Conservation (phyloP, 2,888 invertebrate species). For the Drosophila mulleri region DNA sequence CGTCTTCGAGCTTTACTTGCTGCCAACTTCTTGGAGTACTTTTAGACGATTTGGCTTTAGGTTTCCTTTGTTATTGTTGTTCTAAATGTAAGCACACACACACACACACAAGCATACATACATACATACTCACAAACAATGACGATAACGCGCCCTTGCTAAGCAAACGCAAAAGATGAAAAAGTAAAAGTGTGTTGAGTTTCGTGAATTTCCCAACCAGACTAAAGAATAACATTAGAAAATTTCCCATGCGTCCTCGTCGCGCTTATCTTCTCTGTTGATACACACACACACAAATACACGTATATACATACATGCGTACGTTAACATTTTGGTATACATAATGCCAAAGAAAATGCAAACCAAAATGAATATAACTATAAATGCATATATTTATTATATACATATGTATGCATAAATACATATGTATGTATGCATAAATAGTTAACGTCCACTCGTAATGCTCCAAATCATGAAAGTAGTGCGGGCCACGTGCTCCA, state of each 20-base stretch:
- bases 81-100: slow-evolving; percentile 39
- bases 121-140: slow-evolving; percentile 5
- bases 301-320: slow-evolving; percentile 8
- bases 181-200: slow-evolving; percentile 80
- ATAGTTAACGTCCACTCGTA: slow-evolving; percentile 2
- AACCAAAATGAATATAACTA: slow-evolving; percentile 12
- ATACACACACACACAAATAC: slow-evolving; percentile 26
- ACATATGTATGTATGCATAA: neutral
- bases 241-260: slow-evolving; percentile 72
- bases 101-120: neutral
- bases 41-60: slow-evolving; percentile 50
- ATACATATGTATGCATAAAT: too few species aligned
- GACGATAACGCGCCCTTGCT: slow-evolving; percentile 47
- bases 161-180: slow-evolving; percentile 48
- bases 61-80: slow-evolving; percentile 62
- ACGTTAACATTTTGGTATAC: slow-evolving; percentile 64
- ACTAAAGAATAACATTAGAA: slow-evolving; percentile 57
- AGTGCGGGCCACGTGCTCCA: slow-evolving; percentile 9
- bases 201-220: slow-evolving; percentile 65
- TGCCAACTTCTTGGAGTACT: slow-evolving; percentile 46
- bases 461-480: neutral
- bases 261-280: slow-evolving; percentile 49
- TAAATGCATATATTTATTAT: slow-evolving; percentile 6
- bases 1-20: slow-evolving; percentile 39
- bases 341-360: slow-evolving; percentile 57